phyloP scores from a whole-genome alignment of 2,113 vertebrate species.

The Pelvicachromis taeniatus region DNA sequence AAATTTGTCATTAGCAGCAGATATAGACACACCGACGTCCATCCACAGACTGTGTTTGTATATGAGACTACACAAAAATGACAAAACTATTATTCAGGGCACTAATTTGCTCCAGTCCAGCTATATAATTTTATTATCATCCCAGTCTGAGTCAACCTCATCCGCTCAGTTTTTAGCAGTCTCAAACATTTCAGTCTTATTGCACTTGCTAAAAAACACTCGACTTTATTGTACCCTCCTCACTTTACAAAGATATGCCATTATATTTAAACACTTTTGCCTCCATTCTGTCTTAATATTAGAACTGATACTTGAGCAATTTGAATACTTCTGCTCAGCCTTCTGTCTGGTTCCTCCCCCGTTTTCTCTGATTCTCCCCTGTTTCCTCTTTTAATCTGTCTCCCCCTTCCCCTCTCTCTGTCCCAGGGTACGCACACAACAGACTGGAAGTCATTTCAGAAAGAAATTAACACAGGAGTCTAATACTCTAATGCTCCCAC shows the following conservation, averaged over 20 bases:
- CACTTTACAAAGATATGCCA: not conserved
- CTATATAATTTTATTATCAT: not conserved
- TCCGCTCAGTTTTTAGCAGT: not conserved
- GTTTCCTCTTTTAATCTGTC: not conserved
- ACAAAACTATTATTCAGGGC: not conserved
- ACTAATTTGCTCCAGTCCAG: not conserved
- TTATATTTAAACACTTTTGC: not conserved
- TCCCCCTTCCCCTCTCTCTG: not conserved
- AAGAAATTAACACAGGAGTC: conserved; percentile 54
- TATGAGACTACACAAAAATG: not conserved
- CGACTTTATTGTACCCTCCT: not conserved
- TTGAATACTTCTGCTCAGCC: not conserved
- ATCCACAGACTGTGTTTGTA: not conserved
- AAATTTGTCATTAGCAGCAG: not conserved
- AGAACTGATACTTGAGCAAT: not conserved
- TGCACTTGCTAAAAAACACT: not conserved
- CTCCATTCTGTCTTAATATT: not conserved
- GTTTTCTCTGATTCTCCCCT: not conserved
- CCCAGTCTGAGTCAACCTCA: not conserved
- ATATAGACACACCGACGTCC: not conserved
- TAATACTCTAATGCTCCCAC: conserved; percentile 54
- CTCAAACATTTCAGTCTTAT: not conserved
- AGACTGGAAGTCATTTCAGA: conserved; percentile 55
- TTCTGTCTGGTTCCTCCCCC: not conserved
- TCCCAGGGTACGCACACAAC: conserved; percentile 2